These are phyloP conservation scores for Caenorhabditis briggsae DNA, from an alignment of 1,140 invertebrate species.

Conservation along the genomic window DNA sequence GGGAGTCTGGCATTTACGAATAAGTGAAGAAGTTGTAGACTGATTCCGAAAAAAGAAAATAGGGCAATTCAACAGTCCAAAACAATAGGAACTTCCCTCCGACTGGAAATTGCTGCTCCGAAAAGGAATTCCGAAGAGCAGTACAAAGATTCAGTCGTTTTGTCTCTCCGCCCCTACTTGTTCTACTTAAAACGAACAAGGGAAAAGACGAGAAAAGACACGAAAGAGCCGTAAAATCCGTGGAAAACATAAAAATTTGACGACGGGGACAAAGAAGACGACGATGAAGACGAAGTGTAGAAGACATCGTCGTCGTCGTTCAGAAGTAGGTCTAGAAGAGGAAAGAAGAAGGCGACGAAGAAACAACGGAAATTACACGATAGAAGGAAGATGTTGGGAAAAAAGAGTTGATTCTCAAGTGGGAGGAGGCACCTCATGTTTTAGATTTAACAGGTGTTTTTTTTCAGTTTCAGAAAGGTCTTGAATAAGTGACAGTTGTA, in stretches of 20 bases:
- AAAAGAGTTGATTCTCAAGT: neutral
- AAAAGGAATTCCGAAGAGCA: constrained; percentile 10
- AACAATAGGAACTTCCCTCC: constrained; percentile 21
- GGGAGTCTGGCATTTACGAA: neutral
- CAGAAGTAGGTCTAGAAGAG: constrained; percentile 12
- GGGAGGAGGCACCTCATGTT: neutral
- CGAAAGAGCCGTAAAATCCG: constrained; percentile 36
- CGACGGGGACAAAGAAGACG: constrained; percentile 35
- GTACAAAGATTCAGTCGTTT: constrained; percentile 17
- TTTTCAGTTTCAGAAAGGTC: no score
- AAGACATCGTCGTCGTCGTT: constrained; percentile 22
- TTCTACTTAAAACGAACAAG: constrained; percentile 44
- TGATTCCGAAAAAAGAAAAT: neutral
- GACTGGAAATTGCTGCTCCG: constrained; percentile 11
- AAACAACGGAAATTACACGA: neutral
- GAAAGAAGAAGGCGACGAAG: neutral
- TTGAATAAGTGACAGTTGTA: no score
- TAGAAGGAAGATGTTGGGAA: neutral
- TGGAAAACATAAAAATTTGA: constrained; percentile 56
- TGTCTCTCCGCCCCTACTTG: neutral
- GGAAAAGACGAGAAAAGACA: neutral
- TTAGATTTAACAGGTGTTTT: neutral
- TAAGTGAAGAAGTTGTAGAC: neutral
- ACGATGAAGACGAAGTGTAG: neutral
- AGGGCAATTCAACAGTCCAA: constrained; percentile 22